Evolutionary conservation across 2,113 vertebrate species (phyloP).

Genomic region (Carollia perspicillata): DNA sequence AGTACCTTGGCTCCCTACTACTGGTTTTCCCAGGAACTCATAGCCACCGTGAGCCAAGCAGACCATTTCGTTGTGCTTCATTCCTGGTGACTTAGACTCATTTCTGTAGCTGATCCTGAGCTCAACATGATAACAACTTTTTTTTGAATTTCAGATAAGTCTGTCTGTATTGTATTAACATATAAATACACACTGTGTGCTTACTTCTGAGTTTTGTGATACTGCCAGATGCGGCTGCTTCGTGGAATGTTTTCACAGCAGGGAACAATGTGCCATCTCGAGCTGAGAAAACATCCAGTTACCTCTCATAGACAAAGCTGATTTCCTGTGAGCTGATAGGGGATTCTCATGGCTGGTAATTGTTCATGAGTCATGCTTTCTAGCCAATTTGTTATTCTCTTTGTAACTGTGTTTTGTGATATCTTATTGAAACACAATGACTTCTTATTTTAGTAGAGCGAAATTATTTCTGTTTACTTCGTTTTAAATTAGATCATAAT

Average conservation of each 20-base stretch:
- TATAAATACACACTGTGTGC: background rate
- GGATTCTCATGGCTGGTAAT: conserved; percentile 24
- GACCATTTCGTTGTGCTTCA: background rate
- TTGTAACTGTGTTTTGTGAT: conserved; percentile 38
- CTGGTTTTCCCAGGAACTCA: background rate
- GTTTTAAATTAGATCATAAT: conserved; percentile 50
- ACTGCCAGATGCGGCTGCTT: background rate
- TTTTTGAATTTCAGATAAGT: background rate
- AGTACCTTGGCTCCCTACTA: background rate
- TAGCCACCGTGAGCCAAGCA: background rate
- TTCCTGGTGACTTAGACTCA: background rate
- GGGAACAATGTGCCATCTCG: background rate
- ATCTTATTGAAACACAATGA: conserved; percentile 28
- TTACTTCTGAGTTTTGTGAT: background rate
- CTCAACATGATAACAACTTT: background rate
- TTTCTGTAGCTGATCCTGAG: background rate
- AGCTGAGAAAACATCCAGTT: background rate
- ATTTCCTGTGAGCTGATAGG: conserved; percentile 33
- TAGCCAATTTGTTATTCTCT: background rate
- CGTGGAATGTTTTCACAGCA: background rate
- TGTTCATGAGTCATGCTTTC: background rate
- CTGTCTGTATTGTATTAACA: background rate
- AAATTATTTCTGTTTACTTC: conserved; percentile 64
- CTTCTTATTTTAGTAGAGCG: conserved; percentile 34
- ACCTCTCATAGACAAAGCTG: background rate